Evolutionary conservation across 2,888 invertebrate genomes (phyloP), one percentile per base, ranked within the genome.

Genomic region (Galerucella calmariensis): DNA sequence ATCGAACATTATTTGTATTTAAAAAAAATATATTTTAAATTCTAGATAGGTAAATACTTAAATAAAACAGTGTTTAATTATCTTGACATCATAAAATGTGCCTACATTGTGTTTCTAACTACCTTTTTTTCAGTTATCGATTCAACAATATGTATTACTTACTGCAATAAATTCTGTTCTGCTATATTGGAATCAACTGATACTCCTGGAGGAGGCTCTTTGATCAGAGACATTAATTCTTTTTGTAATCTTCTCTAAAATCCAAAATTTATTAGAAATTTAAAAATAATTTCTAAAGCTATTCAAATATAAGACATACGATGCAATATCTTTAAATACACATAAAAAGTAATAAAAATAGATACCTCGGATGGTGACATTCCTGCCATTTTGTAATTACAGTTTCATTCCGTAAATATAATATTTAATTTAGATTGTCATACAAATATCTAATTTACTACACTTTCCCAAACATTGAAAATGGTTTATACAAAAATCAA

Each of bases 121-220:
- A 9, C 56, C 9, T 53, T 56, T 56, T n/a, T 20, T 10, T 9
- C 10, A 56, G 16, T 51, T 51, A 16, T 56, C 10, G 10, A n/a
- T 56, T 20, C 16, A 16, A 35, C 14, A 35, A 61, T 24, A 35
- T 6, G 14, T 14, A 14, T 5, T 73, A 88, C 89, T 88, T 83
- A 90, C 90, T 90, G 89, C 74, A 90, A 89, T 73, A 92, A 87
- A 89, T 94, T 94, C 89, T 93, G 92, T 86, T 93, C 92, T 82
- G 92, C 93, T 81, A 91, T 90, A 82, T 97, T 95, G 80, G 93
- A 92, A 89, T 97, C 96, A 71, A 98, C 94, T 76, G 92, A 93
- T 74, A 98, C 96, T 79, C 97, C 97, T 84, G 95, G 94, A 79
- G 97, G 97, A 70, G 98, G 97, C 87, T 98, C 97, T 88, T 95